A percentile compares a stretch with the other conserved stretches of the same genome.
These are phyloP conservation scores for Brenthis hecate DNA, from an alignment of 2,888 invertebrate species.

Conservation along the genomic window DNA sequence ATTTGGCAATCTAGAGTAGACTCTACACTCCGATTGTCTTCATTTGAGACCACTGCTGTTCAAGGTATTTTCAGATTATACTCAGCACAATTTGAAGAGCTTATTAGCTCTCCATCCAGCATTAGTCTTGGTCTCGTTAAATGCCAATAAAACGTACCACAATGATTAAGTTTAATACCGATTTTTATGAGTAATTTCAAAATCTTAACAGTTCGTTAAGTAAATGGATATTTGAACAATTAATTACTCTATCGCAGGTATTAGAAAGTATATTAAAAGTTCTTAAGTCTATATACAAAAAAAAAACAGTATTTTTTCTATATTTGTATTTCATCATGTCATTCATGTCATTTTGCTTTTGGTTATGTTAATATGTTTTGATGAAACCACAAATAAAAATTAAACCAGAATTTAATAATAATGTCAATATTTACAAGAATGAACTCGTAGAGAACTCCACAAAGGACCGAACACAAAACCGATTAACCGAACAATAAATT, in stretches of 20 bases:
- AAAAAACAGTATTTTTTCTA: too few relatives aligned
- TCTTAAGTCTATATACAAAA: too few relatives aligned
- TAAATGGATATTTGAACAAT: too few relatives aligned
- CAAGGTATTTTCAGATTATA: slow-evolving; percentile 15
- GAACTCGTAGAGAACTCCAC: neutral
- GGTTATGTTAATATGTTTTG: too few relatives aligned
- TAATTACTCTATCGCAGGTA: too few relatives aligned
- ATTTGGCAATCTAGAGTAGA: neutral
- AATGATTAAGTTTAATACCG: neutral
- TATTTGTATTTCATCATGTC: too few relatives aligned
- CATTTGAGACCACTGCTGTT: slow-evolving; percentile 1
- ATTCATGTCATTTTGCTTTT: too few relatives aligned
- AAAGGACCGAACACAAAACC: slow-evolving; percentile 2
- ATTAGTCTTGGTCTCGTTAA: slow-evolving; percentile 1
- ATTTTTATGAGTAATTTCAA: neutral
- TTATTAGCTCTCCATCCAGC: neutral
- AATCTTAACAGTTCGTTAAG: too few relatives aligned
- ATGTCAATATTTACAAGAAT: too few relatives aligned
- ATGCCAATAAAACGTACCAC: neutral
- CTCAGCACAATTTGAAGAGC: slow-evolving; percentile 5
- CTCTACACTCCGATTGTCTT: neutral
- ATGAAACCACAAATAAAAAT: too few relatives aligned
- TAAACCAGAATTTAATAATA: too few relatives aligned
- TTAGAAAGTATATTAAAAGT: too few relatives aligned
- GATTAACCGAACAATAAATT: slow-evolving; percentile 9